Conservation (phyloP, 1,140 invertebrate genomes). For the Linepithema humile region DNA sequence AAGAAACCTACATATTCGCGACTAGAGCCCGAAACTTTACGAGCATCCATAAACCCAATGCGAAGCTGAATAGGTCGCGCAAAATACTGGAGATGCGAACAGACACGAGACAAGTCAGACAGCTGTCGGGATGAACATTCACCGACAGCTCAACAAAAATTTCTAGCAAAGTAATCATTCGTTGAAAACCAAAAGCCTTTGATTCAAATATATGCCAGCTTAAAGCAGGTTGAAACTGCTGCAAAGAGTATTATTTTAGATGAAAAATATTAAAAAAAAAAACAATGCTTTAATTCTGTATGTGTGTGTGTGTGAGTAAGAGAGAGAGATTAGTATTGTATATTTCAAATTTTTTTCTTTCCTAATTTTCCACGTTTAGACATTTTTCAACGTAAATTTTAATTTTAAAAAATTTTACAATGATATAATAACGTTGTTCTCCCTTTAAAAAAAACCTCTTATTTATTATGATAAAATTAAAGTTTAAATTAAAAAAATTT, state of each 20-base stretch:
- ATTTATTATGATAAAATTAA: background rate
- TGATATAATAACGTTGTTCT: too few relatives aligned
- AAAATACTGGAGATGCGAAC: slow-evolving; percentile 48
- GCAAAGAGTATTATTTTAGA: background rate
- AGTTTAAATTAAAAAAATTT: background rate
- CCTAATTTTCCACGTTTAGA: background rate
- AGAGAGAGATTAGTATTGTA: too few relatives aligned
- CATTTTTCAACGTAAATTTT: background rate
- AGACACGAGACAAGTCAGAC: slow-evolving; percentile 58
- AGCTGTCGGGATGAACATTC: slow-evolving; percentile 61
- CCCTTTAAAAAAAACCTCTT: too few relatives aligned
- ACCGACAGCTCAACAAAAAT: slow-evolving; percentile 11
- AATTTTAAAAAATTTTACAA: background rate
- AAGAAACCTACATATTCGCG: slow-evolving; percentile 33
- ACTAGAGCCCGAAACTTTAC: slow-evolving; percentile 56
- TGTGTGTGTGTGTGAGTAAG: too few relatives aligned
- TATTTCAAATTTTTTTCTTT: background rate
- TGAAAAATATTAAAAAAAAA: background rate
- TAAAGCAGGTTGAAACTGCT: background rate
- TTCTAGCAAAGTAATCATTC: slow-evolving; percentile 41
- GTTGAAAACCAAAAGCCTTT: background rate
- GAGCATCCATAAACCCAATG: slow-evolving; percentile 62
- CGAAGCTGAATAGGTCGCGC: slow-evolving; percentile 60
- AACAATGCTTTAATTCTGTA: background rate
- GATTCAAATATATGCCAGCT: background rate